Evolutionary conservation across 2,797 vertebrate genomes (phyloP).

Genomic region (Synanceia verrucosa): DNA sequence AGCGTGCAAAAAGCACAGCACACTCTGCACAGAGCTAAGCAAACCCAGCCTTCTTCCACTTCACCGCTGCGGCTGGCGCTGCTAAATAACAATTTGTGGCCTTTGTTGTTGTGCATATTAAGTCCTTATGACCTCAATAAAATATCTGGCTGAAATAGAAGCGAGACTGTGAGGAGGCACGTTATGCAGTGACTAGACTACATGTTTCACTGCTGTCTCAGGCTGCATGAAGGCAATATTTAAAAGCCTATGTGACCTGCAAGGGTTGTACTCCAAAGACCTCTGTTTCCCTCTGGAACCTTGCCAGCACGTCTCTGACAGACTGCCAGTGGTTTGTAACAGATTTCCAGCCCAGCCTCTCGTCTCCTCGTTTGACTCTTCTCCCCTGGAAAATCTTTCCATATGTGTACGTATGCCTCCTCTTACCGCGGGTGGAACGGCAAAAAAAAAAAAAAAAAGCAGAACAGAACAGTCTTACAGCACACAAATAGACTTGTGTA

Average conservation of each 20-base stretch:
- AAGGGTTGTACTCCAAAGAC: conserved; percentile 33
- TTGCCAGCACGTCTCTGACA: conserved; percentile 46
- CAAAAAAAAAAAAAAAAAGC: conserved; percentile 37
- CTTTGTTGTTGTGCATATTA: conserved; percentile 39
- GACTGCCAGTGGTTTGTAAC: conserved; percentile 52
- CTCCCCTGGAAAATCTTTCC: conserved; percentile 68
- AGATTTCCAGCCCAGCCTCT: conserved; percentile 62
- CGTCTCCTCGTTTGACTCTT: conserved; percentile 57
- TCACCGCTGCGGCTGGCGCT: conserved; percentile 7
- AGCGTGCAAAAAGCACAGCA: conserved; percentile 49
- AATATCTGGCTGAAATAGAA: conserved; percentile 11
- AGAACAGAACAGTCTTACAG: conserved; percentile 56
- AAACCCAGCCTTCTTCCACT: not conserved
- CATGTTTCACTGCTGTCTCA: conserved; percentile 8
- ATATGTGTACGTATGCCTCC: conserved; percentile 56
- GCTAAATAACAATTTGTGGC: conserved; percentile 32
- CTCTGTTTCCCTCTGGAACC: conserved; percentile 33
- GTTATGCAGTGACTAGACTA: not conserved
- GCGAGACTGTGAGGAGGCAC: conserved; percentile 5
- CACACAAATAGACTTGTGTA: conserved; percentile 72
- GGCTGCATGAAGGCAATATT: conserved; percentile 20
- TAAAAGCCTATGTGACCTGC: conserved; percentile 36
- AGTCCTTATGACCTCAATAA: conserved; percentile 27
- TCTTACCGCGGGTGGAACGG: conserved; percentile 39
- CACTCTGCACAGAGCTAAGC: conserved; percentile 27